Conservation (phyloP, 2,888 invertebrate species). For the Rugalucina vietnamica region DNA sequence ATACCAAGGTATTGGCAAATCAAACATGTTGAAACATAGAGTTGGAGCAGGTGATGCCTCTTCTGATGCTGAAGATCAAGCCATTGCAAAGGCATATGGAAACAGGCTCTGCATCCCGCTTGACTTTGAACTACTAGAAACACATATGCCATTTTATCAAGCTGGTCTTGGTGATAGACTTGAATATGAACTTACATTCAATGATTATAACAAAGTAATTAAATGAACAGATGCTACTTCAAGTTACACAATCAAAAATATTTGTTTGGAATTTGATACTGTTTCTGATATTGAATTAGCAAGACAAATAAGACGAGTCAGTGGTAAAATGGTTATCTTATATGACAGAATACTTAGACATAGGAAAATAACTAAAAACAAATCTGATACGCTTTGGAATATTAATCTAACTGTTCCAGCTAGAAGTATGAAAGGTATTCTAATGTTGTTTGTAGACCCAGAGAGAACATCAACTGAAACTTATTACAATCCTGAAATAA, state of each 20-base stretch:
- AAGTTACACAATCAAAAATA: slow-evolving; percentile 44
- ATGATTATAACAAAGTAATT: slow-evolving; percentile 45
- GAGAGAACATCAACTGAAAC: slow-evolving; percentile 11
- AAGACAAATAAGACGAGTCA: background rate
- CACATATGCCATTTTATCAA: slow-evolving; percentile 39
- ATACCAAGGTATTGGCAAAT: slow-evolving; percentile 56
- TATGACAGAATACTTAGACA: slow-evolving; percentile 60
- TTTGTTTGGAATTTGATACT: background rate
- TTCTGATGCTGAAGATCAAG: slow-evolving; percentile 31
- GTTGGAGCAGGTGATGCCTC: slow-evolving; percentile 35
- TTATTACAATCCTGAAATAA: slow-evolving; percentile 57
- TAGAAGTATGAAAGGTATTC: slow-evolving; percentile 61
- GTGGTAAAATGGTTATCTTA: slow-evolving; percentile 33
- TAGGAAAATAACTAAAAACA: slow-evolving; percentile 47
- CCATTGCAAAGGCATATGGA: slow-evolving; percentile 50
- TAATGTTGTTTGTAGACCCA: slow-evolving; percentile 49
- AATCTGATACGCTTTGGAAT: slow-evolving; percentile 60
- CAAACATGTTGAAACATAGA: slow-evolving; percentile 49
- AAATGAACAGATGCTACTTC: slow-evolving; percentile 32
- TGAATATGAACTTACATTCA: slow-evolving; percentile 43
- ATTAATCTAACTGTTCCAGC: slow-evolving; percentile 57
- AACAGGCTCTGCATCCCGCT: slow-evolving; percentile 57
- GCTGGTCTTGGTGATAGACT: slow-evolving; percentile 54
- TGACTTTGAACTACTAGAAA: slow-evolving; percentile 6
- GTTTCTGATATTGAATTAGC: background rate